Base-by-base conservation (phyloP, 2,797 vertebrate species). In the Novumbra hubbsi region DNA sequence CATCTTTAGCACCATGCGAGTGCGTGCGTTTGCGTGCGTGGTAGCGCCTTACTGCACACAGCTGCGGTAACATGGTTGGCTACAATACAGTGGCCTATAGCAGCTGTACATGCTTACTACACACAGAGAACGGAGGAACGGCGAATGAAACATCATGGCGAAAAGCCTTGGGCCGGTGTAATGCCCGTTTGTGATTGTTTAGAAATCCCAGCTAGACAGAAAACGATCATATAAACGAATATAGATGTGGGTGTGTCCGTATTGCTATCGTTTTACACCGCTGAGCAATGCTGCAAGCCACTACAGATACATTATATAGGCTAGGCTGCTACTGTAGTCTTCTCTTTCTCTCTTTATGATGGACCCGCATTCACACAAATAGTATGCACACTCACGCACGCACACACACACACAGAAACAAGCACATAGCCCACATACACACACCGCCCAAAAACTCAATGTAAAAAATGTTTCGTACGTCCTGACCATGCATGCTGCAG, bases 311-410 rank as follows among this genome's bases (percentile, higher is more conserved):
- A 32, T 17, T 32, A 32, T 65, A 65, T 32, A 65, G 30, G 30
- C 63, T 17, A 17, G 28, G 24, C 62, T 30, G 27, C 30, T 32
- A 17, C 63, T 65, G 27, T 65, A 17, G 2, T 30, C 41, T n/a
- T 68, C 60, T 68, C 60, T 67, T 34, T 45, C 71, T 30, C 45
- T 49, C 62, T 64, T 28, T 64, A 45, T 49, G 30, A 38, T 62
- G 32, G 32, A 63, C 15, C 12, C 28, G 15, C 57, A 38, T 28
- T 64, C 14, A 57, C 34, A 48, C 52, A 24, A 45, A 45, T 2
- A 45, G 41, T 14, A 45, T 45, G 41, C 11, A 45, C 69, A 55
- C 68, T 52, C 48, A 52, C n/a, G 41, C 6, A 45, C 11, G 19
- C 52, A 71, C 15, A 45, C 41, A 45, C 12, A 45, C 12, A 45